These are phyloP conservation scores for Baronia brevicornis DNA, from an alignment of 2,888 invertebrate genomes.

Conservation along the genomic window DNA sequence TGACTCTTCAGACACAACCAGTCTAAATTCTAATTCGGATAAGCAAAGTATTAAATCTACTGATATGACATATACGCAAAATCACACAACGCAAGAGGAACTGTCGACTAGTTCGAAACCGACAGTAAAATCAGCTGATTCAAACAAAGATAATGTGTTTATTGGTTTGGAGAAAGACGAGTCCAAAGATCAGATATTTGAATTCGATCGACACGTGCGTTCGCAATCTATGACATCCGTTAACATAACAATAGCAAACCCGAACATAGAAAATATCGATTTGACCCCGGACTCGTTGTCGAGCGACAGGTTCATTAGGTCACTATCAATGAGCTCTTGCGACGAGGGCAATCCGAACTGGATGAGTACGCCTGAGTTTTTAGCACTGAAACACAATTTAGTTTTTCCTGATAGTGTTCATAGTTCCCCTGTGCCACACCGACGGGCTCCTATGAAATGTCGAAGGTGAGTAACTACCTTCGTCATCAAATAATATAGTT, in stretches of 20 bases:
- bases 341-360: conserved; percentile 86
- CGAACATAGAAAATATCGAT: conserved; percentile 82
- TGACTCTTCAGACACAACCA: conserved; percentile 72
- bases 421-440: conserved; percentile 83
- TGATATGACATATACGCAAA: conserved; percentile 56
- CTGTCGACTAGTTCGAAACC: conserved; percentile 58
- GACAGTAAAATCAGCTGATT: conserved; percentile 54
- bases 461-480: conserved; percentile 54
- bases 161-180: conserved; percentile 58
- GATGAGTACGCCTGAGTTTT: conserved; percentile 87
- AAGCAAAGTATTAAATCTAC: conserved; percentile 67
- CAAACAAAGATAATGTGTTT: conserved; percentile 52
- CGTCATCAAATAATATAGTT: background rate
- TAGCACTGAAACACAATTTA: conserved; percentile 87
- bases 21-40: conserved; percentile 69
- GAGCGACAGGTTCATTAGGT: conserved; percentile 74
- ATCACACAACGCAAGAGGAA: conserved; percentile 60
- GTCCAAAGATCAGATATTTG: conserved; percentile 51
- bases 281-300: conserved; percentile 79
- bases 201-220: conserved; percentile 62
- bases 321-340: conserved; percentile 79
- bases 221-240: conserved; percentile 79
- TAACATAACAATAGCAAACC: conserved; percentile 82
- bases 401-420: conserved; percentile 87
- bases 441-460: conserved; percentile 78